Evolutionary conservation across 2,797 vertebrate genomes (phyloP).

Genomic region (Peromyscus eremicus): DNA sequence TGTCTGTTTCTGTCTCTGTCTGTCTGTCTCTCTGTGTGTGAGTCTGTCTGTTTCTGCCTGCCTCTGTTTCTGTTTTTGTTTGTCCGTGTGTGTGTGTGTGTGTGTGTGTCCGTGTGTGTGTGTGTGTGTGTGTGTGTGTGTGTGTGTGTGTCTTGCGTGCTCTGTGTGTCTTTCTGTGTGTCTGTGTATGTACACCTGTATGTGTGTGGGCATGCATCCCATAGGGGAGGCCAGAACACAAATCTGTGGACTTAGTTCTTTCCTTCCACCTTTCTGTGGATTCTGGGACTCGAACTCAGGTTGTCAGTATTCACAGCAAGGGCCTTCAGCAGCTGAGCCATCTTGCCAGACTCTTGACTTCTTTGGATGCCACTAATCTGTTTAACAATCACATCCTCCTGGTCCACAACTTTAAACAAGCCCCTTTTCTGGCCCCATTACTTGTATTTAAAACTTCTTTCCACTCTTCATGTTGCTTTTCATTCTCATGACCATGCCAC

Average conservation of each 20-base stretch:
- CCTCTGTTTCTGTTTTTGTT: no score
- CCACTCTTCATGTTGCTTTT: not conserved
- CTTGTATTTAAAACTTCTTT: not conserved
- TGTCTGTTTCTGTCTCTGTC: no score
- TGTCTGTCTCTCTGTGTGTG: no score
- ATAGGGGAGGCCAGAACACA: not conserved
- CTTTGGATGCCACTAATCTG: not conserved
- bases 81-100: no score
- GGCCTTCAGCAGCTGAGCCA: not conserved
- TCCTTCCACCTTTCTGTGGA: not conserved
- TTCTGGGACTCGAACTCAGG: not conserved
- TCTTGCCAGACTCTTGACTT: not conserved
- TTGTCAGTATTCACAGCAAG: not conserved
- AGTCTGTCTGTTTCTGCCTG: no score
- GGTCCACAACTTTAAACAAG: not conserved
- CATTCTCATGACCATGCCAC: not conserved
- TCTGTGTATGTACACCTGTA: not conserved
- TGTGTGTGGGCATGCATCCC: no score
- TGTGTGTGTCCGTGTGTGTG: not conserved
- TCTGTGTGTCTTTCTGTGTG: not conserved
- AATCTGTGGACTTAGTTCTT: not conserved
- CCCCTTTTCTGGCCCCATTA: not conserved
- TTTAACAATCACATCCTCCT: not conserved
- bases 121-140: no score
- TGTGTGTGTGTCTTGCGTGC: not conserved